phyloP scores from a whole-genome alignment of 92 coral and sea anemone species.

The Zoanthus gigantus region DNA sequence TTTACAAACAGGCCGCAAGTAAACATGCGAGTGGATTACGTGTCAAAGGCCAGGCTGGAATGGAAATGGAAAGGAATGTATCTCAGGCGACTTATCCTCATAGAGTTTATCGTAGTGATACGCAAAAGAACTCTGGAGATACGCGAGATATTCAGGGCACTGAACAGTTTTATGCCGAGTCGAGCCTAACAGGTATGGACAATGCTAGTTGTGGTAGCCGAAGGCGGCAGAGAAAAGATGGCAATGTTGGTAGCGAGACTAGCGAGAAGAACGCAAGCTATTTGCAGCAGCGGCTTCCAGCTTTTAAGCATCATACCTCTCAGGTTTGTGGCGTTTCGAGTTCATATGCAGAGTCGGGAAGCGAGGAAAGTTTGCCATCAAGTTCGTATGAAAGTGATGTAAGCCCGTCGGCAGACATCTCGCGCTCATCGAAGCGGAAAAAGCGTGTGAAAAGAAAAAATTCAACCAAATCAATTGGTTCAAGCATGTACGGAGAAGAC shows the following conservation, averaged over 20 bases:
- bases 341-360: constrained; percentile 78
- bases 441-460: constrained; percentile 84
- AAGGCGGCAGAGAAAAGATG: constrained; percentile 49
- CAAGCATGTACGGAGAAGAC: constrained; percentile 89
- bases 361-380: constrained; percentile 57
- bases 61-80: constrained; percentile 93
- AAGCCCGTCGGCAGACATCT: constrained; percentile 74
- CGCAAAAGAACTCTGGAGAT: constrained; percentile 77
- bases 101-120: constrained; percentile 71
- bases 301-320: constrained; percentile 45
- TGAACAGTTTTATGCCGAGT: constrained; percentile 54
- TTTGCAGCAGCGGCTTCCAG: constrained; percentile 40
- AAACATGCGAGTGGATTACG: constrained; percentile 81
- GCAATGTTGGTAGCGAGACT: constrained; percentile 28
- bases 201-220: constrained; percentile 48
- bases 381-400: constrained; percentile 79
- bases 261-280: constrained; percentile 31
- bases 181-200: constrained; percentile 54
- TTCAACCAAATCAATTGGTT: constrained; percentile 85
- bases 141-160: constrained; percentile 62
- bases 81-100: constrained; percentile 58
- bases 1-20: constrained; percentile 76
- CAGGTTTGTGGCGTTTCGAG: constrained; percentile 44
- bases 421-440: constrained; percentile 81
- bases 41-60: constrained; percentile 88